Conservation (phyloP, 2,888 invertebrate species). For the Hydriomena furcata region DNA sequence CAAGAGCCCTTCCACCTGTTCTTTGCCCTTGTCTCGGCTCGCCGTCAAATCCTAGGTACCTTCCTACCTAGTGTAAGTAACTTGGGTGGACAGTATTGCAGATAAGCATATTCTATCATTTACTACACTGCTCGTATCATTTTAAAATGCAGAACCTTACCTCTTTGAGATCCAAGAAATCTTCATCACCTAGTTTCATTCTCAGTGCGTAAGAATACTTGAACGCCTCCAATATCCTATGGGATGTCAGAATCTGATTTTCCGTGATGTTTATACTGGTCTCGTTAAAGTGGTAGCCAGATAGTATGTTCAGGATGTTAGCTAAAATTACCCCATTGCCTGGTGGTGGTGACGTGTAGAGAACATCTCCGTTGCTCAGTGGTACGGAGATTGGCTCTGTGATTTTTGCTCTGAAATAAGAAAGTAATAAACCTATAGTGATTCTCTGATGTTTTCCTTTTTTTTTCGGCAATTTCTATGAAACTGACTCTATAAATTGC, state of each 20-base stretch:
- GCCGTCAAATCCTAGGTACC: too few species aligned
- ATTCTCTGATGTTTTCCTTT: too few species aligned
- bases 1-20: too few species aligned
- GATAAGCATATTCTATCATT: too few species aligned
- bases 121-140: too few species aligned
- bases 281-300: constrained; percentile 85
- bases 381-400: constrained; percentile 82
- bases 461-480: too few species aligned
- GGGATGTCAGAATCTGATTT: constrained; percentile 87
- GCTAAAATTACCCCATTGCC: constrained; percentile 92
- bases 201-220: constrained; percentile 96
- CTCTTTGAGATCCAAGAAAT: constrained; percentile 87
- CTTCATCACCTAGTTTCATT: constrained; percentile 92
- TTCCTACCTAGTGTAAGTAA: too few species aligned
- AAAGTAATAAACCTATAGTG: too few species aligned
- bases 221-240: constrained; percentile 94
- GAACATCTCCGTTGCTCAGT: constrained; percentile 84
- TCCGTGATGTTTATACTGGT: constrained; percentile 80
- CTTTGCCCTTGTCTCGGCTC: too few species aligned
- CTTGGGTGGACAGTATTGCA: too few species aligned
- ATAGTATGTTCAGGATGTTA: constrained; percentile 92
- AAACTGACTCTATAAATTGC: too few species aligned
- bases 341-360: constrained; percentile 93
- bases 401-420: constrained; percentile 84
- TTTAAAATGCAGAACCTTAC: constrained; percentile 78